Base-by-base conservation (phyloP, 2,797 vertebrate species). In the Loris lydekkerianus region DNA sequence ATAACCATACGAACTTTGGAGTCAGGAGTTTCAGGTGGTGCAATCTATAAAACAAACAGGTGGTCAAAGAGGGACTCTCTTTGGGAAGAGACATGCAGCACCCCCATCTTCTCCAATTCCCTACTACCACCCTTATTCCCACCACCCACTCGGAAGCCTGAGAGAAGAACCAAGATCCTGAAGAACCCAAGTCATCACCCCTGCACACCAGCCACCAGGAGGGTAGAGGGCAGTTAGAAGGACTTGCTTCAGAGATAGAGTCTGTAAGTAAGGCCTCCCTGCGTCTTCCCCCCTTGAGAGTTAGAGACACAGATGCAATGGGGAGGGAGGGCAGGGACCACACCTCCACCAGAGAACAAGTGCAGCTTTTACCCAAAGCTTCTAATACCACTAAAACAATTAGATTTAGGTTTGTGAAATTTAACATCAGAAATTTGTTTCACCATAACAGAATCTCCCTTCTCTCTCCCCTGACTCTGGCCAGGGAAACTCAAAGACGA, bases 1-100 rank as follows among this genome's bases (percentile, higher is more conserved):
- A 99, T 99, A 81, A 99, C 99, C 99, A 99, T 99, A 82, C 99
- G 99, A 98, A 99, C 99, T 97, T 99, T 99, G 83, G 99, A 99
- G 97, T 99, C 99, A 0, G 99, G 99, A 8, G 99, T 98, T 93
- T 99, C 99, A 0, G 99, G 99, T 8, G 99, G 99, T n/a, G 99
- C 99, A 1, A 99, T 99, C 99, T 99, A 97, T 69, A 97, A 72
- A 18, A 31, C 31, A 96, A 31, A 82, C 2, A 95, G 77, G 0
- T 6, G 61, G 1, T 78, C 80, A 97, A 49, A 92, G 37, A 67
- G 2, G 18, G 15, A 0, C 0, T 3, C 23, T 58, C 14, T 2
- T 18, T 18, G 15, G 25, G 53, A 40, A 89, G 10, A 58, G 15
- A 58, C 2, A 10, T 15, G 17, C 2, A 25, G 37, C 40, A 10